phyloP scores from a whole-genome alignment of 2,797 vertebrate genomes.

The Siniperca obscura region DNA sequence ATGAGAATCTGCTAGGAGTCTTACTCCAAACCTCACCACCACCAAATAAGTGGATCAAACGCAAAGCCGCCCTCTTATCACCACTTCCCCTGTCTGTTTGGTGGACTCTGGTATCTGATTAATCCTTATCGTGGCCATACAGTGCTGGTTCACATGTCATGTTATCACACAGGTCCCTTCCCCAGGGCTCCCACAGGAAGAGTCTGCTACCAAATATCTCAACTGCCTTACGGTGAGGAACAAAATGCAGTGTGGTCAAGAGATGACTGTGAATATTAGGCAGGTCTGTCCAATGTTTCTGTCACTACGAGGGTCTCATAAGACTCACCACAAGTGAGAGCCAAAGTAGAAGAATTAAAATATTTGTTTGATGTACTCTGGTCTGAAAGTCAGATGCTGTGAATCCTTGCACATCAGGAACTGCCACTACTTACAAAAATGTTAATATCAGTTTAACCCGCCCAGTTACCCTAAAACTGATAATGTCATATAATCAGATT shows the following conservation, averaged over 20 bases:
- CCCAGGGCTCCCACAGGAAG: conserved; percentile 83
- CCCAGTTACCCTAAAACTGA: background rate
- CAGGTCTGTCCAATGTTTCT: conserved; percentile 26
- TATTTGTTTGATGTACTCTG: background rate
- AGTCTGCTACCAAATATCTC: conserved; percentile 67
- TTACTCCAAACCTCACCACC: conserved; percentile 63
- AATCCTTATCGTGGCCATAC: conserved; percentile 79
- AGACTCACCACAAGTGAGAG: background rate
- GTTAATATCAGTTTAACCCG: background rate
- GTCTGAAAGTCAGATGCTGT: background rate
- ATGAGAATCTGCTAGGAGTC: conserved; percentile 73
- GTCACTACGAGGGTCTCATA: background rate
- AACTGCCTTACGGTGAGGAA: conserved; percentile 42
- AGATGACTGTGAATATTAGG: conserved; percentile 21
- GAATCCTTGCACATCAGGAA: background rate
- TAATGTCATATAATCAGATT: background rate
- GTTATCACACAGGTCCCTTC: conserved; percentile 82
- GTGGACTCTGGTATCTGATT: conserved; percentile 80
- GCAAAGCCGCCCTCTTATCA: conserved; percentile 73
- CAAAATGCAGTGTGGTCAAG: conserved; percentile 33
- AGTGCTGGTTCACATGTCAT: conserved; percentile 80
- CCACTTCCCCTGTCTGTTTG: conserved; percentile 83
- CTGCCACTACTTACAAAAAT: background rate
- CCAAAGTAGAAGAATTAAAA: background rate
- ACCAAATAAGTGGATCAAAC: conserved; percentile 82